Percentiles rank a stretch among this genome's conserved stretches.
Evolutionary conservation across 1,140 invertebrate genomes (phyloP).

Genomic region (Eurosta solidaginis): DNA sequence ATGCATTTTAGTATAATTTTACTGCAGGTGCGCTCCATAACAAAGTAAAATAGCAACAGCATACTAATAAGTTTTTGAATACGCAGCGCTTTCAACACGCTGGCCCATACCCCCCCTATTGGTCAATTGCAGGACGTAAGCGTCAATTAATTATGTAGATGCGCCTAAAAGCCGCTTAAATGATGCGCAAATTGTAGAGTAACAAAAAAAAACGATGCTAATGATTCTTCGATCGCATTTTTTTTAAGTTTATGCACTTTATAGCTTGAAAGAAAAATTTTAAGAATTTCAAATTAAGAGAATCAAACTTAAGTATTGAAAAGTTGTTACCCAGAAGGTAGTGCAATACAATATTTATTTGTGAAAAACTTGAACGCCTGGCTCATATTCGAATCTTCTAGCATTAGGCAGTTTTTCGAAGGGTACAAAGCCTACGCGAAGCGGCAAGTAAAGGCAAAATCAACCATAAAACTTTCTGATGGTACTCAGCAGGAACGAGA

Average conservation of each 20-base stretch:
- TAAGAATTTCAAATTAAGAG: no score
- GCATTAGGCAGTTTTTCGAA: no score
- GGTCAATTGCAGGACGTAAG: neutral
- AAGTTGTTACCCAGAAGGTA: no score
- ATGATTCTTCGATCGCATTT: neutral
- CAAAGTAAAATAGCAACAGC: neutral
- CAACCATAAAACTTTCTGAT: no score
- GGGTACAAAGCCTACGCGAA: no score
- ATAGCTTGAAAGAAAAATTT: neutral
- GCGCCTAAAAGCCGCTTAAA: neutral
- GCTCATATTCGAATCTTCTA: no score
- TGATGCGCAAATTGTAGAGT: neutral
- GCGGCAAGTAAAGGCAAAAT: no score
- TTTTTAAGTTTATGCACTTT: neutral
- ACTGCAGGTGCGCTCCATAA: neutral
- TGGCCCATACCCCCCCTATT: neutral
- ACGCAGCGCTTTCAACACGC: neutral
- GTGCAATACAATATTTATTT: no score
- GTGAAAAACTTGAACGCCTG: no score
- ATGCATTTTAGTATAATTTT: neutral
- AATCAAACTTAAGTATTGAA: no score
- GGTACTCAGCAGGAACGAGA: no score
- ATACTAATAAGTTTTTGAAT: neutral
- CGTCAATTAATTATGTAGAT: neutral
- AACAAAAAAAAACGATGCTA: neutral